Base-by-base conservation (phyloP, 2,888 invertebrate species). In the Tuberolachnus salignus region DNA sequence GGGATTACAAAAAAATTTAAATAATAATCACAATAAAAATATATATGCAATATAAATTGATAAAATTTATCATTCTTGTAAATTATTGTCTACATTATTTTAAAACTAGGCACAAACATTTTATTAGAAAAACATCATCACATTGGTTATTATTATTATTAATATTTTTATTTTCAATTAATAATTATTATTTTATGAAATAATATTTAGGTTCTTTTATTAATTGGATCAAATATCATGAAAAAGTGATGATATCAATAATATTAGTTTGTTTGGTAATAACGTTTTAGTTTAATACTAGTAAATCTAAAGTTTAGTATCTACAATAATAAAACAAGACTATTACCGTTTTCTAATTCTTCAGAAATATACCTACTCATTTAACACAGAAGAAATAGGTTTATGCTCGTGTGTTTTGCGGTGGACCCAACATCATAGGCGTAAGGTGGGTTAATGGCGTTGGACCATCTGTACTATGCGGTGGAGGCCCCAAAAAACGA, bases 381-480 rank as follows among this genome's bases (percentile, higher is more conserved):
- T 59, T 59, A 73, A 69, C 14, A 49, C 59, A 59, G 46, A 59
- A 63, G 57, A 67, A 78, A 78, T 53, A 63, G 34, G 63, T 78
- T 78, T 78, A 78, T 51, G 78, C 78, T 67, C 78, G 67, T 34
- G 78, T 78, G 19, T 78, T 78, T 59, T 78, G 78, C 6, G 78
- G 78, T 69, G 78, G 78, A 61, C 78, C 78, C 59, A 78, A 34
- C 78, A 78, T 78, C 78, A 78, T 78, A 19, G 78, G 78, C 23
- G 78, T 69, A n/a, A 78, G 67, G 59, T 78, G 78, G n/a, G 78
- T 78, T 67, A 78, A 78, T n/a, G 78, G 78, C 49, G 78, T 67
- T 59, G 78, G 78, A 59, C 66, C 78, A 51, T 78, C 78, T 61
- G 78, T 13, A 78, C 16, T 78, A 61, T 78, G 78, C 4, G 78